Base-by-base conservation (phyloP, 2,113 vertebrate species). In the Ctenomys sociabilis region DNA sequence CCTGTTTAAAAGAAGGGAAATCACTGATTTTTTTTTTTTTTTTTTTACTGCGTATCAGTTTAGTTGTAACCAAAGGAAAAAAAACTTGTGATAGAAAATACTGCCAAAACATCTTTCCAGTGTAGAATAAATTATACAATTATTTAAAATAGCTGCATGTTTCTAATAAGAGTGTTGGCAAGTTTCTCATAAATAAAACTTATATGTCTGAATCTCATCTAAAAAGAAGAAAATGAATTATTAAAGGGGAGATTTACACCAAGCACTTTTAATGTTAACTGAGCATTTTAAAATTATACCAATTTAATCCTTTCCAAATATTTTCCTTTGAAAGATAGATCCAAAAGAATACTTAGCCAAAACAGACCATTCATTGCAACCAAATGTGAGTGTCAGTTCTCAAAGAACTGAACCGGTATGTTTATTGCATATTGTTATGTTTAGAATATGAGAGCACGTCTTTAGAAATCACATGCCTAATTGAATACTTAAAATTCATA, bases 1-100 rank as follows among this genome's bases (percentile, higher is more conserved):
- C 99, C 99, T 99, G 98, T 98, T 98, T 96, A 91, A 97, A 97
- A 97, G 87, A 98, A 96, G 96, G 83, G 98, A 97, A 98, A 96
- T 97, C 89, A 98, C 92, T 98, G 88, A 95, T 16, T n/a, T 87
- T 73, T 40, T 95, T 98, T 94, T 16, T n/a, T 87, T 73, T 40
- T 95, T 98, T 94, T 61, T 24, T 77, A 98, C 63, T 90, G 35
- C 73, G 90, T 84, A 94, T 8, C 0, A 94, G 61, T 61, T 90
- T 40, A 90, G 32, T 84, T 94, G 24, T 61, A 93, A 94, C 91
- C 90, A 97, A 97, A 97, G 63, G 93, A 97, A 94, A 90, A 97
- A 93, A 97, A 94, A 90, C 28, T 94, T 5, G 54, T 97, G 93
- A 95, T 85, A 93, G 88, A 19, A 91, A 97, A 93, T 90, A 86